phyloP scores from a whole-genome alignment of 2,797 vertebrate genomes.

The Tachyglossus aculeatus region DNA sequence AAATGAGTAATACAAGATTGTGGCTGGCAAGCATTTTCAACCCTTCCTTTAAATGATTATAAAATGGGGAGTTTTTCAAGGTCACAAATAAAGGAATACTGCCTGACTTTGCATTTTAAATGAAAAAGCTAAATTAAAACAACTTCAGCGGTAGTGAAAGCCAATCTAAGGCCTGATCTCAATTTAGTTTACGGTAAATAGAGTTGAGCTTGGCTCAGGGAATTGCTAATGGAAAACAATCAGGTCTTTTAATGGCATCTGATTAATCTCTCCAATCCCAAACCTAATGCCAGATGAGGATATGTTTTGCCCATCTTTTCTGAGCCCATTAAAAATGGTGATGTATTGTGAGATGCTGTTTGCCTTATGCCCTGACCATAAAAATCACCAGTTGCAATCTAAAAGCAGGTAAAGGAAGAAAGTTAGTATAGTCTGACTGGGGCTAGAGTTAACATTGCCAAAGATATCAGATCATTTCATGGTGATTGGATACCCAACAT shows the following conservation, averaged over 20 bases:
- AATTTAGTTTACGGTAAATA: not conserved
- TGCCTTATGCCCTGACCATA: not conserved
- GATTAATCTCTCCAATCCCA: not conserved
- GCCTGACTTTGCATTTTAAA: constrained; percentile 48
- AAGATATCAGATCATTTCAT: not conserved
- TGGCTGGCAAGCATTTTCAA: constrained; percentile 58
- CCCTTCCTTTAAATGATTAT: constrained; percentile 63
- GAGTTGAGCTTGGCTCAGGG: not conserved
- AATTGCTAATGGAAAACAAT: not conserved
- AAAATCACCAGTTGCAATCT: not conserved
- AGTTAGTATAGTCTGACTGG: not conserved
- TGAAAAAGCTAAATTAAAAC: constrained; percentile 31
- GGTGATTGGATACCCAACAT: not conserved
- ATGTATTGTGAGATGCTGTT: not conserved
- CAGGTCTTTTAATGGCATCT: not conserved
- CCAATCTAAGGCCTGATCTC: not conserved
- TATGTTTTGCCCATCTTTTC: not conserved
- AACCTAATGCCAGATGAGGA: not conserved
- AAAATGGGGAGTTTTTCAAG: constrained; percentile 60
- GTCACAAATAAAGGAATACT: constrained; percentile 60
- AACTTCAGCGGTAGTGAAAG: constrained; percentile 18
- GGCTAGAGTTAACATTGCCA: constrained; percentile 1
- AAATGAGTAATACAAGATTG: constrained; percentile 61
- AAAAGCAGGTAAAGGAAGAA: not conserved
- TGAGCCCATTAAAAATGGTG: not conserved